Conservation (phyloP, 2,888 invertebrate genomes). For the Smittia sp. region DNA sequence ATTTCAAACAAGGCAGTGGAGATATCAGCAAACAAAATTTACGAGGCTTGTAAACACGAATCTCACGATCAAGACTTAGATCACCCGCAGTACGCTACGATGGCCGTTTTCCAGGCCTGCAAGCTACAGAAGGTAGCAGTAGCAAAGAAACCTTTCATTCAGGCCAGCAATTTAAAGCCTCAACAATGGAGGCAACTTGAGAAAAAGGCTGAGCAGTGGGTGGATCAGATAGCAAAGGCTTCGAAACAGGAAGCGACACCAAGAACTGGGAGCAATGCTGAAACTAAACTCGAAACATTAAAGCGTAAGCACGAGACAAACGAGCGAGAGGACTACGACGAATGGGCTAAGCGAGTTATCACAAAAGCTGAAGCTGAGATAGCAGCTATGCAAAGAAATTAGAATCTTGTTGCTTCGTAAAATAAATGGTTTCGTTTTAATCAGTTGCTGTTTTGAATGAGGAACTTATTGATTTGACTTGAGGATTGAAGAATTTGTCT, state of each 20-base stretch:
- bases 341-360: constrained; percentile 62
- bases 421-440: no score
- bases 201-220: constrained; percentile 40
- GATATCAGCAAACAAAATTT: constrained; percentile 57
- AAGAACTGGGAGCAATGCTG: no score
- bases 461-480: no score
- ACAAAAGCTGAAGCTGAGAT: constrained; percentile 51
- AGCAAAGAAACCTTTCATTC: constrained; percentile 58
- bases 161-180: constrained; percentile 60
- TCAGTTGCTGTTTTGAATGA: no score
- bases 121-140: constrained; percentile 61
- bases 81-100: constrained; percentile 64
- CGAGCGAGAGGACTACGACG: constrained; percentile 59
- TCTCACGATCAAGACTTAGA: constrained; percentile 57
- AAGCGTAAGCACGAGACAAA: constrained; percentile 46
- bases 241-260: no score
- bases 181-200: constrained; percentile 46
- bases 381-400: constrained; percentile 3
- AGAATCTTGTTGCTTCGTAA: no score
- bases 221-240: constrained; percentile 17
- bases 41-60: constrained; percentile 57
- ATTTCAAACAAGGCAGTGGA: constrained; percentile 52
- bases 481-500: no score
- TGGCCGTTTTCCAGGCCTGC: constrained; percentile 64
- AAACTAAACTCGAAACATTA: constrained; percentile 32